These are phyloP conservation scores for Copidosoma floridanum DNA, from an alignment of 1,140 invertebrate species.

Conservation along the genomic window DNA sequence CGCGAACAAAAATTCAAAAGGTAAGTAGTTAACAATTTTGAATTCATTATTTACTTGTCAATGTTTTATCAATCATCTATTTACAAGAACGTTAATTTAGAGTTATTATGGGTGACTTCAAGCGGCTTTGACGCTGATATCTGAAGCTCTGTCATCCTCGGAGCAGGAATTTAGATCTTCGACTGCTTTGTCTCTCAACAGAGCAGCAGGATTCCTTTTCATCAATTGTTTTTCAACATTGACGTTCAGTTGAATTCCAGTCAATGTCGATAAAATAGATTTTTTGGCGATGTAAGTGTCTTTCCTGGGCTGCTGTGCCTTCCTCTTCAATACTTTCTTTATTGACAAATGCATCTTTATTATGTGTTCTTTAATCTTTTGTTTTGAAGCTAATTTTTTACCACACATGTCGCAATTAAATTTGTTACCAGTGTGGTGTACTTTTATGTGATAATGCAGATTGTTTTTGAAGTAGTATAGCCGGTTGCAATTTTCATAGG, in stretches of 20 bases:
- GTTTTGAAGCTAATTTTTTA: slow-evolving; percentile 8
- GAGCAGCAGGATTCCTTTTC: slow-evolving; percentile 5
- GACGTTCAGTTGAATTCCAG: slow-evolving; percentile 4
- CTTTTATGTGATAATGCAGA: slow-evolving; percentile 15
- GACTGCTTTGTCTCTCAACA: slow-evolving; percentile 3
- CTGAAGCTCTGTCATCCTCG: slow-evolving; percentile 11
- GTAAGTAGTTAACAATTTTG: no score
- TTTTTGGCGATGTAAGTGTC: slow-evolving; percentile 13
- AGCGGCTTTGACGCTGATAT: slow-evolving; percentile 5
- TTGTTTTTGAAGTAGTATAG: slow-evolving; percentile 25
- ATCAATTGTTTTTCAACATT: slow-evolving; percentile 8
- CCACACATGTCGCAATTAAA: slow-evolving; percentile 23
- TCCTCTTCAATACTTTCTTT: not conserved
- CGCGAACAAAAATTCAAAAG: no score
- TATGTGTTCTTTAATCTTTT: slow-evolving; percentile 19
- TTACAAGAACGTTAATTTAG: no score
- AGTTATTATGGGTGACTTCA: no score
- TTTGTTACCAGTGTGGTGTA: slow-evolving; percentile 9
- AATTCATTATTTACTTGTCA: no score
- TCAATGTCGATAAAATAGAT: slow-evolving; percentile 13
- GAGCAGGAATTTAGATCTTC: not conserved
- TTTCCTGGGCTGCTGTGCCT: not conserved
- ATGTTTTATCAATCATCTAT: no score
- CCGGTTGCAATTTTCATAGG: slow-evolving; percentile 14
- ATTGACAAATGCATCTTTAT: not conserved